Percentiles rank a stretch among this genome's conserved stretches.
Evolutionary conservation across 1,140 invertebrate species (phyloP).

Genomic region (Dysdera silvatica): DNA sequence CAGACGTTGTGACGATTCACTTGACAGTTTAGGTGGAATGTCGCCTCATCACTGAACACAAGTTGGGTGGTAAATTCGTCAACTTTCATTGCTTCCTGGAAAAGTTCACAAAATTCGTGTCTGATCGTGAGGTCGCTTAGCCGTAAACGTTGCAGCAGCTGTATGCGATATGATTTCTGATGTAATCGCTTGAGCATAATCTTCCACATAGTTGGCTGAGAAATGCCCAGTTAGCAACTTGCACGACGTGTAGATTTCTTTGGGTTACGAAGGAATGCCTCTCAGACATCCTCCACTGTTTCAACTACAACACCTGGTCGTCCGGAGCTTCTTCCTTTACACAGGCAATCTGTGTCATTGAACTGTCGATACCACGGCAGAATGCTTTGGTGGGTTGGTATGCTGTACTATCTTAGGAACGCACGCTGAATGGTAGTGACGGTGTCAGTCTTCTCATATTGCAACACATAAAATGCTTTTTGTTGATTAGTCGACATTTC

Average conservation of each 20-base stretch:
- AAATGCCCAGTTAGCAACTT: constrained; percentile 1
- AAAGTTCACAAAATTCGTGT: no score
- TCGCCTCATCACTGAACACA: no score
- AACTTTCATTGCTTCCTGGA: background rate
- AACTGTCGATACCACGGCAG: background rate
- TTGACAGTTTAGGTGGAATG: background rate
- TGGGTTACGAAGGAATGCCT: background rate
- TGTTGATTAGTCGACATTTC: no score
- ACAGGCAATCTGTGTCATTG: background rate
- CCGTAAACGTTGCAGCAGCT: constrained; percentile 1
- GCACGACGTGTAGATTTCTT: background rate
- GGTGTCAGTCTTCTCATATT: background rate
- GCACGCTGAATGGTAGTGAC: background rate
- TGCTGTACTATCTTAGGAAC: background rate
- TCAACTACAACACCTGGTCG: background rate
- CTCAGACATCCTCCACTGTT: background rate
- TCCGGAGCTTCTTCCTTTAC: background rate
- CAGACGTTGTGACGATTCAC: no score
- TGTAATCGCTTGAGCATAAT: background rate
- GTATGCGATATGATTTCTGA: no score
- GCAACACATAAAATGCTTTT: background rate
- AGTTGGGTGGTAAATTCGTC: background rate
- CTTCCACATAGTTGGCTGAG: constrained; percentile 5
- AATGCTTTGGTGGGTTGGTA: background rate
- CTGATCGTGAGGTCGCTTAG: background rate